phyloP scores from a whole-genome alignment of 2,113 vertebrate species.

The Diphyllodes magnificus region DNA sequence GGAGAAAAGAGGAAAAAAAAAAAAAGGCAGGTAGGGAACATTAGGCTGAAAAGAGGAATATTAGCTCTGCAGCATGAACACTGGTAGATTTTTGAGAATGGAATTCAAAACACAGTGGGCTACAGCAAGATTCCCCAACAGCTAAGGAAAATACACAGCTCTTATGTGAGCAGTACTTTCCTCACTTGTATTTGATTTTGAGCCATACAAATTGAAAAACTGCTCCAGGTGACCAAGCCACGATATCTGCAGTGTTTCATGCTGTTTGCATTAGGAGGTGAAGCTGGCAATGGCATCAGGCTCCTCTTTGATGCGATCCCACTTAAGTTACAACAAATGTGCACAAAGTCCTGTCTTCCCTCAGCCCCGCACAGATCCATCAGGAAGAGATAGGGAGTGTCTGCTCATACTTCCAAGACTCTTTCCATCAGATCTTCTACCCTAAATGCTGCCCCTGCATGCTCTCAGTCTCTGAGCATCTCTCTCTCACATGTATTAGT shows the following conservation, averaged over 20 bases:
- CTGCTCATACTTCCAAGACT: background rate
- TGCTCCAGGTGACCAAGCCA: background rate
- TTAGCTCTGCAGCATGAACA: background rate
- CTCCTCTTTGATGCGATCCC: background rate
- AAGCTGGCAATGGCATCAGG: background rate
- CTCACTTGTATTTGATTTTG: background rate
- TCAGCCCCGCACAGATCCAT: background rate
- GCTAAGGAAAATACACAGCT: background rate
- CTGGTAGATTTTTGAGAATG: background rate
- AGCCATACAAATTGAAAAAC: background rate
- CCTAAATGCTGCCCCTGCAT: background rate
- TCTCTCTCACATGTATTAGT: background rate
- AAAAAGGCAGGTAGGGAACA: fast-evolving
- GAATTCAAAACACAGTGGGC: background rate
- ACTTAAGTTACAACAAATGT: background rate
- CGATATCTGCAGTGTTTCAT: background rate
- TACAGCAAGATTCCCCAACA: background rate
- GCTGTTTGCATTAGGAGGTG: background rate
- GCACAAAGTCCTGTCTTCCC: background rate
- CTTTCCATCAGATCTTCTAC: background rate
- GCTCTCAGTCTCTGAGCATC: background rate
- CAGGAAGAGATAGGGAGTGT: background rate
- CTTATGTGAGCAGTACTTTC: background rate
- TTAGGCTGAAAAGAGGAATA: background rate
- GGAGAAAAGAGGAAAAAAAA: background rate